phyloP scores from a whole-genome alignment of 2,888 invertebrate genomes.

The Junonia oenone region DNA sequence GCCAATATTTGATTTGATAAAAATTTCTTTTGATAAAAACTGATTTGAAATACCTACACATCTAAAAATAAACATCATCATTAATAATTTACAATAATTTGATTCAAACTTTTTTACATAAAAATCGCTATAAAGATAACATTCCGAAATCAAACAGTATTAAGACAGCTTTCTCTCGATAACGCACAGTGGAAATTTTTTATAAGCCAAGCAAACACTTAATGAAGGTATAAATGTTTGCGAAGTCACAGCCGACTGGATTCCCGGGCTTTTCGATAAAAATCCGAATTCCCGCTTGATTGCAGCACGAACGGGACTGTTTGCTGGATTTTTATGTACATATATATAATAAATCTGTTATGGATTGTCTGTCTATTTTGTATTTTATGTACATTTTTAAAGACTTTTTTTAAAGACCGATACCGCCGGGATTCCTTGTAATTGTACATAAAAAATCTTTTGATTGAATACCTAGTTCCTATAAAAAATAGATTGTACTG shows the following conservation, averaged over 20 bases:
- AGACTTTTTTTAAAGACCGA: no score
- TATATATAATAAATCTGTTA: background rate
- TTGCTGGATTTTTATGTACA: background rate
- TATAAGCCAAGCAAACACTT: slow-evolving; percentile 65
- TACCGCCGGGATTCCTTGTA: no score
- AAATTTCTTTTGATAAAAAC: no score
- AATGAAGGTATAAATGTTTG: slow-evolving; percentile 70
- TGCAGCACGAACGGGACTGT: slow-evolving; percentile 26
- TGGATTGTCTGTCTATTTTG: background rate
- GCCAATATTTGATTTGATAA: no score
- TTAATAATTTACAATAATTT: background rate
- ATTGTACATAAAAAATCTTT: no score
- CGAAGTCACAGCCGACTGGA: slow-evolving; percentile 52
- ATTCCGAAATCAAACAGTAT: slow-evolving; percentile 24
- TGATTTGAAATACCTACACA: no score
- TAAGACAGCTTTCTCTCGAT: slow-evolving; percentile 26
- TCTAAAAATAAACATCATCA: background rate
- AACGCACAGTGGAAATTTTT: slow-evolving; percentile 46
- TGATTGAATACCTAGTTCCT: no score
- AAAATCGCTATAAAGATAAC: background rate
- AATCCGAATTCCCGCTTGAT: slow-evolving; percentile 37
- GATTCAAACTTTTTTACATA: background rate
- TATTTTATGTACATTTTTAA: no score
- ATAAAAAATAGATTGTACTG: no score
- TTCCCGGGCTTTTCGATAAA: slow-evolving; percentile 35